Conservation (phyloP, 30 jellyfish, hydroid and myxozoan genomes). For the Calvadosia cruxmelitensis region DNA sequence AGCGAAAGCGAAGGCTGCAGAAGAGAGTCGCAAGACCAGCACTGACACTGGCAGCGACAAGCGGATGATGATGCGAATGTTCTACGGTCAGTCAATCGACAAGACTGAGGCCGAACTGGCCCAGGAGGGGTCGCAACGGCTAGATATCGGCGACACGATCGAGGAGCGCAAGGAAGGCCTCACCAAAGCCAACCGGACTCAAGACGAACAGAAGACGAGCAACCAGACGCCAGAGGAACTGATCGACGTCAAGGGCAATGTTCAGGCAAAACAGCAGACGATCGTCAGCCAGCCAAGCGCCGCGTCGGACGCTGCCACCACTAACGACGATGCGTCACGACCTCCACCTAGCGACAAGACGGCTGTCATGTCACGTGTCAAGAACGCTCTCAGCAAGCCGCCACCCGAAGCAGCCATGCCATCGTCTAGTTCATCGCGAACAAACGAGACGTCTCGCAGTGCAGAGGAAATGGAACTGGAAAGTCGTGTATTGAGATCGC, state of each 20-base stretch:
- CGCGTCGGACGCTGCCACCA: conserved; percentile 8
- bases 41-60: conserved; percentile 86
- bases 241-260: conserved; percentile 49
- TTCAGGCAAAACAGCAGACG: conserved; percentile 53
- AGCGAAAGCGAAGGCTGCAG: conserved; percentile 7
- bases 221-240: conserved; percentile 12
- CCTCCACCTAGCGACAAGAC: conserved; percentile 59
- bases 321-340: conserved; percentile 35
- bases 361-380: conserved; percentile 62
- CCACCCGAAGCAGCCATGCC: conserved; percentile 59
- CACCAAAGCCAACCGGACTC: conserved; percentile 29
- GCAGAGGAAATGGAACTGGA: conserved; percentile 93
- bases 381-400: conserved; percentile 66
- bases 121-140: conserved; percentile 16
- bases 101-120: conserved; percentile 67
- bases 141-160: conserved; percentile 33
- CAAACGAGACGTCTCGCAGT: conserved; percentile 22
- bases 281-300: conserved; percentile 30
- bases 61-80: conserved; percentile 88
- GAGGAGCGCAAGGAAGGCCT: conserved; percentile 44
- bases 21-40: conserved; percentile 55
- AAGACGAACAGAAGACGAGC: conserved; percentile 46
- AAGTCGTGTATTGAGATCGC: conserved; percentile 56
- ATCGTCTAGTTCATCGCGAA: conserved; percentile 18
- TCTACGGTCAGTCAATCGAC: conserved; percentile 86